Evolutionary conservation across 2,888 invertebrate species (phyloP).

Genomic region (Platycnemis pennipes): DNA sequence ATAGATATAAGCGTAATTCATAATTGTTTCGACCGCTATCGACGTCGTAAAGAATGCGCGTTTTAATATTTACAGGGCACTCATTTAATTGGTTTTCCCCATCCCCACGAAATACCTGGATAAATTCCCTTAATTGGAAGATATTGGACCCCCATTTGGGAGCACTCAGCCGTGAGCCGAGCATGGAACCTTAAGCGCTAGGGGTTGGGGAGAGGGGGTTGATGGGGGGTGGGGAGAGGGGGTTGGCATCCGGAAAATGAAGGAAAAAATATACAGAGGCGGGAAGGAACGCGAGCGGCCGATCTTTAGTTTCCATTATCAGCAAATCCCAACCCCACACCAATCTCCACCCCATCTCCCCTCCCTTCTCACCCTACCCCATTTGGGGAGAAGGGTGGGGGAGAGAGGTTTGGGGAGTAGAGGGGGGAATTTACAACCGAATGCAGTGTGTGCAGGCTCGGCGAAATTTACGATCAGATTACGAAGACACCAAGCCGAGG

Average conservation of each 20-base stretch:
- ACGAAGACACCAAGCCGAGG: background rate
- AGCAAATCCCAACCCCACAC: background rate
- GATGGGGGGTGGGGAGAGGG: too few relatives aligned
- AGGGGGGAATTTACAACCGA: background rate
- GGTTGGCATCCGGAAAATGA: background rate
- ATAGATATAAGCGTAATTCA: background rate
- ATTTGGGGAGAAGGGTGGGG: too few relatives aligned
- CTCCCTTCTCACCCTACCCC: too few relatives aligned
- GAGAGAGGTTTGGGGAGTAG: too few relatives aligned
- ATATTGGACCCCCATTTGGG: constrained; percentile 5
- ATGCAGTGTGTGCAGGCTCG: constrained; percentile 16
- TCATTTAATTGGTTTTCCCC: background rate
- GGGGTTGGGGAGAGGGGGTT: too few relatives aligned
- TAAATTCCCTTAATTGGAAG: background rate
- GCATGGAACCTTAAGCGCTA: background rate
- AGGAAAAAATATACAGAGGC: background rate
- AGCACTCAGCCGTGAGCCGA: background rate
- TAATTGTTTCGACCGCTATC: background rate
- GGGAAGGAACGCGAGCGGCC: background rate
- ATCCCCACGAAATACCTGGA: background rate
- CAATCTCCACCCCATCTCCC: too few relatives aligned
- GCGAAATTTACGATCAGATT: constrained; percentile 24
- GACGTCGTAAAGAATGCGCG: background rate
- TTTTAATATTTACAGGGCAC: background rate
- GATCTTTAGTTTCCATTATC: constrained; percentile 35